Base-by-base conservation (phyloP, 1,140 invertebrate genomes). In the Scaptomyza graminum region DNA sequence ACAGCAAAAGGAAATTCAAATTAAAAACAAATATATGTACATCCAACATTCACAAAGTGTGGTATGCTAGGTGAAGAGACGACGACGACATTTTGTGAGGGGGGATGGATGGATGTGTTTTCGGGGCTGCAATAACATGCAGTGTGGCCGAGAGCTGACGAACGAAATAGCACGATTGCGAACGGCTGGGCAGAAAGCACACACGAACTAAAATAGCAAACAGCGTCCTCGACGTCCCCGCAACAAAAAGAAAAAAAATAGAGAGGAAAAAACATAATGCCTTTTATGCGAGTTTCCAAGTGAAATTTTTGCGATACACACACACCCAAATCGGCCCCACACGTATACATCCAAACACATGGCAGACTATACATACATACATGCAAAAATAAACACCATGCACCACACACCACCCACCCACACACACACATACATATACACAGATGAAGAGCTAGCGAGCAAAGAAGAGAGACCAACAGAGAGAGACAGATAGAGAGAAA, bases 11-110 rank as follows among this genome's bases (percentile, higher is more conserved):
- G 66, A 85, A 72, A 88, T 82, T 78, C 79, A 85, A 75, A 82
- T 85, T 75, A 75, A 85, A 76, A 72, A 76, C 71, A 82, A 85
- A 77, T 81, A 79, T 81, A 79, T 68, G n/a, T n/a, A n/a, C n/a
- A 73, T 51, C 37, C 44, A 65, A 46, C 60, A 51, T 54, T 34
- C 25, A 41, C 52, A 54, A 5, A n/a, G 46, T 64, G 60, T 39
- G 39, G 44, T 9, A 44, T 9, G 12, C 9, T 9, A 3, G 34
- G 12, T 54, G 6, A 28, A 12, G 4, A 12, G 37, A n/a, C n/a
- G 37, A 4, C 28, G 28, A 31, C 28, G 37, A 39, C 3, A 12
- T 3, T n/a, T n/a, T 5, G 15, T 37, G n/a, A 55, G 39, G 51
- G 62, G n/a, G n/a, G n/a, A n/a, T n/a, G n/a, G n/a, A n/a, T n/a